Percentiles rank a stretch among this genome's conserved stretches.
These are phyloP conservation scores for Strongylocentrotus purpuratus DNA, from an alignment of 35 echinoderm and acorn worm species.

Conservation along the genomic window DNA sequence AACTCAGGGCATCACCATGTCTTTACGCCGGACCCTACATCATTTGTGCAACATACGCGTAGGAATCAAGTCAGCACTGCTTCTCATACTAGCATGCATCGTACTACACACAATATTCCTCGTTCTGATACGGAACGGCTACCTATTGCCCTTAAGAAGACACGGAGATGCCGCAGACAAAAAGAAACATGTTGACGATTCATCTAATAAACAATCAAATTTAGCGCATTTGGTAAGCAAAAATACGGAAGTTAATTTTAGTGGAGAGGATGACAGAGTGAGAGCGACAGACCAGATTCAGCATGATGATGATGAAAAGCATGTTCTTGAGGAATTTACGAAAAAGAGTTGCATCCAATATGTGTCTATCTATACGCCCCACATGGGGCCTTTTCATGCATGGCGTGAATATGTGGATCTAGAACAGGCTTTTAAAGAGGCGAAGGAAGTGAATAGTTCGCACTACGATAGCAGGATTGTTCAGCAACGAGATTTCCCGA, in stretches of 20 bases:
- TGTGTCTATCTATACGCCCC: conserved; percentile 63
- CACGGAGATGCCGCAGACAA: neutral
- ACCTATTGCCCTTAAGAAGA: neutral
- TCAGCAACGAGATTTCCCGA: conserved; percentile 47
- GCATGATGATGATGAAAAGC: neutral
- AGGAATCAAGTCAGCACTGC: neutral
- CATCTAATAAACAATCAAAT: neutral
- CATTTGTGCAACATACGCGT: neutral
- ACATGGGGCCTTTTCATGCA: conserved; percentile 54
- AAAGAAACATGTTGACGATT: neutral
- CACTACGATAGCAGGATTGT: neutral
- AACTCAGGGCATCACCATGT: neutral
- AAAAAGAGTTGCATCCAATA: conserved; percentile 9
- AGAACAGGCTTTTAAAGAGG: conserved; percentile 58
- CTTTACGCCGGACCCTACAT: neutral
- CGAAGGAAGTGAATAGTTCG: conserved; percentile 44
- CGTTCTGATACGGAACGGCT: neutral
- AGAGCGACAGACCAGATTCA: neutral
- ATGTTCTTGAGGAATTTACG: neutral
- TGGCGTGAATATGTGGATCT: conserved; percentile 80
- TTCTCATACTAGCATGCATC: neutral
- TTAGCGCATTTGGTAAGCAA: neutral
- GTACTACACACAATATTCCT: neutral
- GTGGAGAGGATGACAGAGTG: neutral
- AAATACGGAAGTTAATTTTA: neutral